Percentiles rank a stretch among this genome's conserved stretches.
phyloP scores from a whole-genome alignment of 1,140 invertebrate species.

The Saccostrea echinata region DNA sequence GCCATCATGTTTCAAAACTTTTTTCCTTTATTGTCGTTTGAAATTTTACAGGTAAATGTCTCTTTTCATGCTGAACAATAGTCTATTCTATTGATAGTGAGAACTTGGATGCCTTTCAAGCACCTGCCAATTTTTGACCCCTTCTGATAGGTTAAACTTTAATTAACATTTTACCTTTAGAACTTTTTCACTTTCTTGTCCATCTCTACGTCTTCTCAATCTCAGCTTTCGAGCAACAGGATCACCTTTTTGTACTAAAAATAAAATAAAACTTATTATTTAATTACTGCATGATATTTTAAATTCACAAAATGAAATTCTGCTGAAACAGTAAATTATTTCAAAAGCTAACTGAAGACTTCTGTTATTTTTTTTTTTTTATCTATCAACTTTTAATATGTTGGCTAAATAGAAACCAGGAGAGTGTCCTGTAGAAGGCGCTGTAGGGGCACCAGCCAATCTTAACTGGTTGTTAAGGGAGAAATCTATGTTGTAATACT shows the following conservation, averaged over 20 bases:
- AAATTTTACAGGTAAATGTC: no score
- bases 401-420: constrained; percentile 57
- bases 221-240: constrained; percentile 92
- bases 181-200: constrained; percentile 92
- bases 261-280: constrained; percentile 9
- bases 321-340: not conserved
- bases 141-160: not conserved
- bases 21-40: no score
- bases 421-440: constrained; percentile 75
- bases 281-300: not conserved
- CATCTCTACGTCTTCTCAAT: constrained; percentile 88
- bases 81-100: no score
- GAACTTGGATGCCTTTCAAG: no score
- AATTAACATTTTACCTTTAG: constrained; percentile 84
- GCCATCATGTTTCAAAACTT: no score
- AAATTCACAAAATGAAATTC: not conserved
- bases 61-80: no score
- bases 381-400: no score
- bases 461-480: constrained; percentile 95
- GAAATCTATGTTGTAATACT: constrained; percentile 99
- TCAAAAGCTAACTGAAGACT: not conserved
- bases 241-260: constrained; percentile 85
- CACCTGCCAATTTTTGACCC: no score
- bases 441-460: constrained; percentile 93
- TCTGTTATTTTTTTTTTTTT: no score